Evolutionary conservation across 2,797 vertebrate species (phyloP).

Genomic region (Muscicapa striata): DNA sequence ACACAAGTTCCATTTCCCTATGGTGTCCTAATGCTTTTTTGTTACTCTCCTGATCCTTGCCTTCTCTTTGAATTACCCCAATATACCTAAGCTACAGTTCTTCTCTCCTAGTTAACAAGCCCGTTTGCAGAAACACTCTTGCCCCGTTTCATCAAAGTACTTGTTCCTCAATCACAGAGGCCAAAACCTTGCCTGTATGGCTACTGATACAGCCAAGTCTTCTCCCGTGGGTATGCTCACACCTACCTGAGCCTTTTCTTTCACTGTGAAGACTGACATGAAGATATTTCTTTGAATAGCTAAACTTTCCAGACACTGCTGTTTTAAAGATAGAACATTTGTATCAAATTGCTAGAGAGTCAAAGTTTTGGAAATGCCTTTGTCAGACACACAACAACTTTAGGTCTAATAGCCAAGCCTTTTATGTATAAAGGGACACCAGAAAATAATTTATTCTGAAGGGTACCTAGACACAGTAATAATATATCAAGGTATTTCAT

Average conservation of each 20-base stretch:
- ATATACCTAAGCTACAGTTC: rapidly evolving
- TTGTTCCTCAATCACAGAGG: neutral
- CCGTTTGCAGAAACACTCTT: neutral
- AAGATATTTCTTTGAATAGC: neutral
- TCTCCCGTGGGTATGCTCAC: rapidly evolving
- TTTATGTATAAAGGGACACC: neutral
- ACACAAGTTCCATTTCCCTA: neutral
- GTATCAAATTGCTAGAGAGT: neutral
- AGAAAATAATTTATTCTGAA: neutral
- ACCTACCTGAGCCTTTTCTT: neutral
- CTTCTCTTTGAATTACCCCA: neutral
- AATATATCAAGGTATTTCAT: neutral
- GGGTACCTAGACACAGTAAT: neutral
- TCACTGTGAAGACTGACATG: neutral
- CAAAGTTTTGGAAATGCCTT: neutral
- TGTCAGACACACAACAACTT: neutral
- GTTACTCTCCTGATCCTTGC: neutral
- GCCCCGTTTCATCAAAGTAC: neutral
- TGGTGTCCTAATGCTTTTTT: neutral
- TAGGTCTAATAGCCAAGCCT: neutral
- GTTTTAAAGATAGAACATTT: neutral
- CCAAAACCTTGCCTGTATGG: neutral
- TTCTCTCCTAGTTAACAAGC: neutral
- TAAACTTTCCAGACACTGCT: neutral
- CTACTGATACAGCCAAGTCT: neutral